Conservation (phyloP, 2,888 invertebrate species). For the Sarcophaga caerulescens region DNA sequence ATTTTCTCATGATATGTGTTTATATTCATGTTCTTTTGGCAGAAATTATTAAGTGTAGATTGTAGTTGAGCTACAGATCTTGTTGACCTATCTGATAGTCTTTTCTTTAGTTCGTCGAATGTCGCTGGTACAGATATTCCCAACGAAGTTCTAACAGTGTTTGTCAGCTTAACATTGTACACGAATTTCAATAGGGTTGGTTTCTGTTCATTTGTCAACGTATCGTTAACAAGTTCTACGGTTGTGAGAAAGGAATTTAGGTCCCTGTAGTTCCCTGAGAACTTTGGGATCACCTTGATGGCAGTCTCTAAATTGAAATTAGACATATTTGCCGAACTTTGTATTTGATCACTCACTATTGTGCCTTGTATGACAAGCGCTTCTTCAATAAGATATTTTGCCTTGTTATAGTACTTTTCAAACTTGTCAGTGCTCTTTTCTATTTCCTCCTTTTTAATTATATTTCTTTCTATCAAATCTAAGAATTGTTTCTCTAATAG, state of each 20-base stretch:
- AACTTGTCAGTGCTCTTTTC: neutral
- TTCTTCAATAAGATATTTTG: neutral
- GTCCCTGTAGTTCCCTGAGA: slow-evolving; percentile 17
- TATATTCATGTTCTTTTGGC: slow-evolving; percentile 6
- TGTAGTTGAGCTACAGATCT: neutral
- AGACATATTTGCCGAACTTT: slow-evolving; percentile 3
- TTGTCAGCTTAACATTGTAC: neutral
- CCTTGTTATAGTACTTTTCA: neutral
- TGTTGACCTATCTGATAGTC: neutral
- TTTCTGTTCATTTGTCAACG: neutral
- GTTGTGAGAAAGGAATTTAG: slow-evolving; percentile 10
- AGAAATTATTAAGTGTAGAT: neutral
- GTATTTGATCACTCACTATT: neutral
- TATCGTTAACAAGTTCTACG: neutral
- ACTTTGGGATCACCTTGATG: neutral
- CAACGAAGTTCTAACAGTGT: neutral
- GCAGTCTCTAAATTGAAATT: slow-evolving; percentile 9
- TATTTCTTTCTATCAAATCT: neutral
- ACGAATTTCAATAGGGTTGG: neutral
- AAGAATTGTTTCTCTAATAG: neutral
- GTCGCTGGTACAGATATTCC: neutral
- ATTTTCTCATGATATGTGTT: neutral
- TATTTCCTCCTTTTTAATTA: neutral
- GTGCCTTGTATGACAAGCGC: neutral
- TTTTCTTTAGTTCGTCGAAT: neutral